Conservation (phyloP, 2,113 vertebrate species). For the Corythoichthys haematopterus region DNA sequence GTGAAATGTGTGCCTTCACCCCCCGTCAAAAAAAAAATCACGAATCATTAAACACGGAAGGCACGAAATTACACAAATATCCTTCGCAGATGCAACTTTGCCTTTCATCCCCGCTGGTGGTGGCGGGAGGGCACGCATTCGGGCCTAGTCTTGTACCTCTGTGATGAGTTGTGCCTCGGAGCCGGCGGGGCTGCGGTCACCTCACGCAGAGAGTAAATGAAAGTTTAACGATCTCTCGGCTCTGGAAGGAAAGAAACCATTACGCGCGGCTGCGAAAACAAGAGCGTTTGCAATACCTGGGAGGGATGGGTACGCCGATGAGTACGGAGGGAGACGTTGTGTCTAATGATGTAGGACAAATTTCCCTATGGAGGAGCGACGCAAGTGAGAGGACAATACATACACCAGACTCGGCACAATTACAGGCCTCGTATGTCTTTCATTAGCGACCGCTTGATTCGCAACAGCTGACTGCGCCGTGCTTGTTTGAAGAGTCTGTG, state of each 20-base stretch:
- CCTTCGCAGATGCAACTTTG: slow-evolving; percentile 47
- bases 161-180: slow-evolving; percentile 33
- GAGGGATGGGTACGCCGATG: slow-evolving; percentile 19
- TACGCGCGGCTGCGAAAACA: slow-evolving; percentile 46
- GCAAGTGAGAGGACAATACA: background rate
- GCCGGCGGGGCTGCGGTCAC: slow-evolving; percentile 48
- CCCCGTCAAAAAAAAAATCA: background rate
- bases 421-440: background rate
- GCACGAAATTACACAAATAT: slow-evolving; percentile 37
- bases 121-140: background rate
- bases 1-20: background rate
- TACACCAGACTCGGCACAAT: background rate
- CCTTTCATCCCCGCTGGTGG: slow-evolving; percentile 32
- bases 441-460: background rate
- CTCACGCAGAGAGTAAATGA: slow-evolving; percentile 61
- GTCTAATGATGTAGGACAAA: slow-evolving; percentile 56
- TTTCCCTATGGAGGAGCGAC: slow-evolving; percentile 28
- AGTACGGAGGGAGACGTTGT: slow-evolving; percentile 34
- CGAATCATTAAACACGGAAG: slow-evolving; percentile 34
- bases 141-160: slow-evolving; percentile 35
- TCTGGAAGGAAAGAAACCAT: slow-evolving; percentile 50
- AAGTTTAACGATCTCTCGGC: slow-evolving; percentile 59
- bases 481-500: background rate
- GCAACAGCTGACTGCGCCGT: background rate
- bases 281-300: slow-evolving; percentile 31